phyloP scores from a whole-genome alignment of 2,888 invertebrate genomes.

The Latrodectus elegans region DNA sequence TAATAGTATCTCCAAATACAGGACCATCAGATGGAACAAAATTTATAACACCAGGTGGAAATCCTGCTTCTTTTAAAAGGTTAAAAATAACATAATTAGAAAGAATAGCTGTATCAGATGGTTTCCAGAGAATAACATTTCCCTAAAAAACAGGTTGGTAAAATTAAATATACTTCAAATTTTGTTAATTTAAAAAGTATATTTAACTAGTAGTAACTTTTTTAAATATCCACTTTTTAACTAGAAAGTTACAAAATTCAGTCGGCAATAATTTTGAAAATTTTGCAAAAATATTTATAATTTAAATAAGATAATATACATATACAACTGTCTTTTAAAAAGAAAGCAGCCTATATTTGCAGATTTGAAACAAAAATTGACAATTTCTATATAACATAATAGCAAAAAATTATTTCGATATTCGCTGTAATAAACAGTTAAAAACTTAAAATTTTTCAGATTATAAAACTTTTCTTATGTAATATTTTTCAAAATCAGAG shows the following conservation, averaged over 20 bases:
- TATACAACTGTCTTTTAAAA: too few relatives aligned
- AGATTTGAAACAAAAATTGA: too few relatives aligned
- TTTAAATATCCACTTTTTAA: neutral
- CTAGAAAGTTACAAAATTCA: neutral
- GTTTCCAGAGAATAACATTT: constrained; percentile 98
- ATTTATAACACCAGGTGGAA: constrained; percentile 97
- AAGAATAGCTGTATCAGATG: constrained; percentile 95
- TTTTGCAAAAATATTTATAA: neutral
- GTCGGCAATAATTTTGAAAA: neutral
- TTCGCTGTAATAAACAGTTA: neutral
- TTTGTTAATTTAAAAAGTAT: too few relatives aligned
- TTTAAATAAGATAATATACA: neutral
- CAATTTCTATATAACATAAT: neutral
- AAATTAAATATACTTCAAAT: neutral
- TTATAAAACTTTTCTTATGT: too few relatives aligned
- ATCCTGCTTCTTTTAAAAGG: constrained; percentile 91
- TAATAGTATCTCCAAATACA: constrained; percentile 92
- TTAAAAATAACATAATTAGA: constrained; percentile 96
- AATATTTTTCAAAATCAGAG: too few relatives aligned
- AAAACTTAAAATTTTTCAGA: too few relatives aligned
- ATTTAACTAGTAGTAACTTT: too few relatives aligned
- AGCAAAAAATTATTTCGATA: neutral
- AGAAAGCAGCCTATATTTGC: too few relatives aligned
- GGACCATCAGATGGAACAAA: constrained; percentile 98
- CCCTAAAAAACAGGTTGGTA: constrained; percentile 80